Percentiles rank a stretch among this genome's conserved stretches.
Evolutionary conservation across 2,113 vertebrate species (phyloP).

Genomic region (Psammodynastes pulverulentus): DNA sequence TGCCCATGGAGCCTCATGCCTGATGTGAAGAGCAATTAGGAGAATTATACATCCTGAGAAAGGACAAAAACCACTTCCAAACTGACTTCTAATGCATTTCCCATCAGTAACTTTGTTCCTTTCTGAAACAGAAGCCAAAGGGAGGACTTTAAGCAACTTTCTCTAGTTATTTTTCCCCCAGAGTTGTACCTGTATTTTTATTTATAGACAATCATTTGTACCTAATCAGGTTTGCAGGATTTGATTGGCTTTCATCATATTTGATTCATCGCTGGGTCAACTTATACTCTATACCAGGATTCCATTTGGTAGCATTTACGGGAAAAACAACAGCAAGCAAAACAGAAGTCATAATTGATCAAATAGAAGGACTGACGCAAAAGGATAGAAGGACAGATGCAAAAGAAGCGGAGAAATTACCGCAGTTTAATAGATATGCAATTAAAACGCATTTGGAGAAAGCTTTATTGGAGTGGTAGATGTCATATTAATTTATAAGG

Average conservation of each 20-base stretch:
- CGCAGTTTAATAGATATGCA: not conserved
- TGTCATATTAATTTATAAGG: not conserved
- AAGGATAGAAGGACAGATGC: not conserved
- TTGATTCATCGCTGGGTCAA: not conserved
- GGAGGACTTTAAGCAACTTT: not conserved
- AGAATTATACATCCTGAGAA: not conserved
- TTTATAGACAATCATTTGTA: not conserved
- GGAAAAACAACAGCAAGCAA: not conserved
- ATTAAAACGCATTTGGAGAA: not conserved
- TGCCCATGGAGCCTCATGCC: too few species aligned
- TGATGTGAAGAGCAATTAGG: not conserved
- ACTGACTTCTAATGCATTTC: not conserved
- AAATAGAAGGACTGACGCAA: not conserved
- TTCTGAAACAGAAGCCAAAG: not conserved
- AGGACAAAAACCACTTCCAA: not conserved
- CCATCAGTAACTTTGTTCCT: not conserved
- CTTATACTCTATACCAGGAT: not conserved
- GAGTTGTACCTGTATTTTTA: too few species aligned
- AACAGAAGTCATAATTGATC: not conserved
- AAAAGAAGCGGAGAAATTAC: not conserved
- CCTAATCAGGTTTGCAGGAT: not conserved
- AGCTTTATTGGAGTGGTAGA: not conserved
- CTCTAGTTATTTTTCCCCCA: not conserved
- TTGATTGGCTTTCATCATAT: not conserved
- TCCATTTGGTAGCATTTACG: not conserved